These are phyloP conservation scores for Scartelaos histophorus DNA, from an alignment of 2,113 vertebrate genomes.

Conservation along the genomic window DNA sequence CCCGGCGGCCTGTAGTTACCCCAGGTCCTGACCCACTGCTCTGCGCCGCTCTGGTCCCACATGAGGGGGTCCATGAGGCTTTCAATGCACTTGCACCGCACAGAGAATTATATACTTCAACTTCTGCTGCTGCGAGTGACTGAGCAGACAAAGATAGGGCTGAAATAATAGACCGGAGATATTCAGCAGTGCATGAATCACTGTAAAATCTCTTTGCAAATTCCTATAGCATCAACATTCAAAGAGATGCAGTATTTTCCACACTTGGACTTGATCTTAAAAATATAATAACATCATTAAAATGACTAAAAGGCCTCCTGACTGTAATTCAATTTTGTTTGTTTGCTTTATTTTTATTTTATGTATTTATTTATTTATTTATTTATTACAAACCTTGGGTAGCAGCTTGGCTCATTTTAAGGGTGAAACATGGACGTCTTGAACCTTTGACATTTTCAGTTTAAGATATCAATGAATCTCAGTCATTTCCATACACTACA, in stretches of 20 bases:
- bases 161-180: slow-evolving; percentile 26
- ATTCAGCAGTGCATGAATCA: slow-evolving; percentile 25
- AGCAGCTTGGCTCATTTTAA: neutral
- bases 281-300: neutral
- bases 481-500: neutral
- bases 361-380: neutral
- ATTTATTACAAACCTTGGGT: neutral
- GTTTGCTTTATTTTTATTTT: too few relatives aligned
- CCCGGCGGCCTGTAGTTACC: slow-evolving; percentile 65
- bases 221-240: neutral
- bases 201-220: neutral
- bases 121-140: slow-evolving; percentile 58
- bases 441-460: neutral
- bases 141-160: slow-evolving; percentile 41
- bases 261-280: neutral
- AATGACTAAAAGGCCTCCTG: too few relatives aligned
- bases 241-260: neutral
- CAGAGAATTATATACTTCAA: slow-evolving; percentile 47
- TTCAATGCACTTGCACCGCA: slow-evolving; percentile 34
- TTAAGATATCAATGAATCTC: neutral
- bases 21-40: slow-evolving; percentile 62
- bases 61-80: slow-evolving; percentile 53
- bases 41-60: slow-evolving; percentile 60
- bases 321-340: too few relatives aligned
- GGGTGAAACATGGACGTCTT: neutral